Evolutionary conservation across 2,888 invertebrate genomes (phyloP).

Genomic region (Trichogramma dendrolimi): DNA sequence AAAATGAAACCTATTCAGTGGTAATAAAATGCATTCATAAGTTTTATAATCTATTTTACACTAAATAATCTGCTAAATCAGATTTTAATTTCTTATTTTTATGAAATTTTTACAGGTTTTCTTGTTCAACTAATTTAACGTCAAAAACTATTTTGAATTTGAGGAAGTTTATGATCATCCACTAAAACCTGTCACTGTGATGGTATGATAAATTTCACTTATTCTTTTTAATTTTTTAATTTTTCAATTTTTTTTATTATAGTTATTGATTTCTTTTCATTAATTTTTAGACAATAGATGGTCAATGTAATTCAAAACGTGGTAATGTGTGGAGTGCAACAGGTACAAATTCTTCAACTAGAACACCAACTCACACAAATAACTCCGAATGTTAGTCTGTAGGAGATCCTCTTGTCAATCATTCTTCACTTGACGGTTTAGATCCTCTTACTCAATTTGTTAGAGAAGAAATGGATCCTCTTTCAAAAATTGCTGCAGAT

Average conservation of each 20-base stretch:
- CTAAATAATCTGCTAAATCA: background rate
- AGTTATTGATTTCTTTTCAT: conserved; percentile 5
- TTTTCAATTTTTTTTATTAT: conserved; percentile 8
- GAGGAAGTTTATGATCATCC: conserved; percentile 59
- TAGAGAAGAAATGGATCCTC: conserved; percentile 61
- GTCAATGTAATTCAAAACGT: conserved; percentile 54
- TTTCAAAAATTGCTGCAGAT: conserved; percentile 62
- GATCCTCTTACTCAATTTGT: conserved; percentile 74
- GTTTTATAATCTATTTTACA: background rate
- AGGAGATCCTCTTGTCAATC: conserved; percentile 51
- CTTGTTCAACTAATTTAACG: conserved; percentile 38
- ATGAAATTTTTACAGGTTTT: conserved; percentile 36
- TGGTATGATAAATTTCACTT: conserved; percentile 41
- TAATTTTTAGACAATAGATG: conserved; percentile 55
- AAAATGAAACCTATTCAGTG: too few relatives aligned
- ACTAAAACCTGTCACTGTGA: conserved; percentile 56
- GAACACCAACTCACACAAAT: conserved; percentile 47
- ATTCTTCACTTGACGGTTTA: conserved; percentile 63
- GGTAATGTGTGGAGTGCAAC: conserved; percentile 52
- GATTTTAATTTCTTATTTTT: background rate
- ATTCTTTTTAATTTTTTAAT: conserved; percentile 12
- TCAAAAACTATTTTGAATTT: conserved; percentile 29
- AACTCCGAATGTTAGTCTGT: conserved; percentile 50
- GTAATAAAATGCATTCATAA: background rate
- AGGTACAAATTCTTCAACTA: conserved; percentile 57